Evolutionary conservation across 2,113 vertebrate species (phyloP), one percentile per base, ranked within the genome.

Genomic region (Emydocephalus ijimae): DNA sequence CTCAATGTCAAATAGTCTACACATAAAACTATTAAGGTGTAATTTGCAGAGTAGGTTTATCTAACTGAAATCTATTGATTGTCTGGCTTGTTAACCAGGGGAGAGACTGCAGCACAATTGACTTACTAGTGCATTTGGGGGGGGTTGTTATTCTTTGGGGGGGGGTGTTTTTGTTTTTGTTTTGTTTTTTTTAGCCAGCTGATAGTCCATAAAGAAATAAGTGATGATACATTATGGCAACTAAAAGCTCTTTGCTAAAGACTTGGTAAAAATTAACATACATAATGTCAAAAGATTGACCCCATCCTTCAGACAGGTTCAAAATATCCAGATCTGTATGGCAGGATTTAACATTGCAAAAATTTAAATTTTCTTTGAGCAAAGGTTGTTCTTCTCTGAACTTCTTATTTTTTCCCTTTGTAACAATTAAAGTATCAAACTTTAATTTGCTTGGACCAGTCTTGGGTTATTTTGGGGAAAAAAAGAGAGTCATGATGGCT

Each of bases 31-130:
- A 87, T 85, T 54, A 86, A 93, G 5, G 24, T 94, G 90, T 94
- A 92, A 24, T 34, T 23, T 93, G 21, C 54, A 85, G n/a, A 57
- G 54, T 1, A 0, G 56, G 12, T 93, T 94, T 95, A 95, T 96
- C 95, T 96, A 97, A 97, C 95, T 94, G 95, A 96, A 97, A 96
- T 96, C 95, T 96, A 90, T 14, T 69, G 26, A 91, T 14, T 69
- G 26, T 90, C 90, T 94, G 88, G 92, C 81, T 87, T 91, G 48
- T 64, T 56, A 92, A 85, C 64, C 93, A 91, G 92, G 56, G 93
- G 93, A 57, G 1, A 1, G 0, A 0, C 26, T 48, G 2, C 8
- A 86, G 54, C 45, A 24, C 54, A 93, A 90, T 93, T 94, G 43
- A 10, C 90, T 91, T 92, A 90, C 55, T 0, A 1, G 92, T 86